Evolutionary conservation across 2,113 vertebrate genomes (phyloP), one percentile per base, ranked within the genome.

Genomic region (Psittacula cyanocephala): DNA sequence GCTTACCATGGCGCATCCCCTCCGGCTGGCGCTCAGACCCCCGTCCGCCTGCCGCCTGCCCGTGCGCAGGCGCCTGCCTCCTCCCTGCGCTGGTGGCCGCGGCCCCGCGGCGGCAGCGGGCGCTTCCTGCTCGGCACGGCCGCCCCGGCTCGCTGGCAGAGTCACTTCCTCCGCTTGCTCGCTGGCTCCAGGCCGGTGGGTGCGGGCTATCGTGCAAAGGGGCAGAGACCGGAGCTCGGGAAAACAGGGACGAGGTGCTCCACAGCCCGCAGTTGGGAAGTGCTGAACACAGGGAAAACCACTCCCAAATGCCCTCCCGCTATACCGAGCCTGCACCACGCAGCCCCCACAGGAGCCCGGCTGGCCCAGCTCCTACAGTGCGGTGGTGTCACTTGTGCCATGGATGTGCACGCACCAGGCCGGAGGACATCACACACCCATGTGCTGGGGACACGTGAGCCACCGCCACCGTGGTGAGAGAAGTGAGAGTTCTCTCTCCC

Each of bases 391-490:
- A 4, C 35, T 35, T 1, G 17, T 43, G 37, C 37, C 4, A 7
- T 22, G 22, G 24, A 33, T 4, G 11, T 13, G 43, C 9, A 3
- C 11, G 3, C 81, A 9, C 19, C 20, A 5, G 68, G 27, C 47
- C 0, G 3, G 33, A 37, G 59, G 20, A 33, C 69, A 64, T 23
- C 0, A 3, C 47, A 8, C 39, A 33, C 22, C 20, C 69, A 13
- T 5, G 9, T 2, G 1, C 33, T 6, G 1, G 28, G 60, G 60
- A 76, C 52, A 35, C 3, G 3, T 1, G 10, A 59, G 52, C 44
- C 20, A 6, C 24, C 2, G 4, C 52, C 5, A 4, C 11, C 28
- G 13, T 37, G 37, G 37, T 37, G 37, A 37, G 37, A 37, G 37
- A 37, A 37, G 37, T 37, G 37, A 37, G 37, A 37, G 37, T 7